Conservation (phyloP, 1,140 invertebrate genomes). For the Lysiphlebus fabarum region DNA sequence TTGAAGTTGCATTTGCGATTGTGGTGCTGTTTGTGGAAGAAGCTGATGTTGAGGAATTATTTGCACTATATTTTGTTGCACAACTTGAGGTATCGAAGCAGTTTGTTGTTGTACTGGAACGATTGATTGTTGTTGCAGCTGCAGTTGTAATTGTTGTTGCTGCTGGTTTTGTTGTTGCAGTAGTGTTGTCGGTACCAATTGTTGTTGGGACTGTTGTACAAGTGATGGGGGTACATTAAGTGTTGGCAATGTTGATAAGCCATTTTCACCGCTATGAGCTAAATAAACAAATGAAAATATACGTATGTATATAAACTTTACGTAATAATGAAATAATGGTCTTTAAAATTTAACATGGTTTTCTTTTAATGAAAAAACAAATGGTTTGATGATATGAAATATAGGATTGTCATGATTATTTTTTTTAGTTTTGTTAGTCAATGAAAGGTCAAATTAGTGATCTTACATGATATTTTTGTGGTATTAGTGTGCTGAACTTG, state of each 20-base stretch:
- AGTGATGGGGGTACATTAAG: conserved; percentile 44
- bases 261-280: conserved; percentile 57
- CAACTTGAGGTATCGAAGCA: background rate
- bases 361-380: conserved; percentile 10
- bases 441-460: conserved; percentile 7
- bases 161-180: conserved; percentile 22
- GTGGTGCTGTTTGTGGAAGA: conserved; percentile 14
- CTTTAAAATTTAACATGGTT: background rate
- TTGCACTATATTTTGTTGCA: no score
- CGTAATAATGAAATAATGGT: no score
- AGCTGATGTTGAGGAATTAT: background rate
- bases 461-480: conserved; percentile 55
- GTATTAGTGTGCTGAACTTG: conserved; percentile 54
- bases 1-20: background rate
- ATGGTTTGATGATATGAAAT: conserved; percentile 12
- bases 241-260: conserved; percentile 44
- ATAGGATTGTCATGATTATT: conserved; percentile 15
- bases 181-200: conserved; percentile 27
- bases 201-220: conserved; percentile 42
- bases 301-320: background rate
- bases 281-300: conserved; percentile 25
- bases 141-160: conserved; percentile 13
- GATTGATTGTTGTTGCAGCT: conserved; percentile 7
- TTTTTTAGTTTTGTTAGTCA: conserved; percentile 2
- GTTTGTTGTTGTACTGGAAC: conserved; percentile 13